Base-by-base conservation (phyloP, 30 jellyfish, hydroid and myxozoan species). In the Aurelia aurita region DNA sequence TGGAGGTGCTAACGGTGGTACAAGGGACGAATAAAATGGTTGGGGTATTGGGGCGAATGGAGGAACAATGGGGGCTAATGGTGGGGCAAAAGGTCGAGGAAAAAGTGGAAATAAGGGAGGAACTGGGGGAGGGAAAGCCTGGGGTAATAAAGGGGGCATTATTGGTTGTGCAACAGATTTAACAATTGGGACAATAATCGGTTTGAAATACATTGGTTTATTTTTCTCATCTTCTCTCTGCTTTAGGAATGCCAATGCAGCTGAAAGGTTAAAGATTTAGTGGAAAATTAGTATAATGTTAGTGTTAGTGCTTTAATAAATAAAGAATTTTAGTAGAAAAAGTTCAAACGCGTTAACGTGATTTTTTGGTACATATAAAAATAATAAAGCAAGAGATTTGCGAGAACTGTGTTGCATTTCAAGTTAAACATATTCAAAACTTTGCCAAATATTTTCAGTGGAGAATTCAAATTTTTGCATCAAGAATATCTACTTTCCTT, bases 211-310 rank as follows among this genome's bases (percentile, higher is more conserved):
- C 15, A 55, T 35, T 18, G 86, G 86, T 43, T 58, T 68, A 19
- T 58, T 83, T 54, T 66, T 70, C 66, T 83, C 87, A 32, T 83
- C 93, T 45, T 70, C 93, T 49, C 22, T 70, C 23, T 83, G 81
- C 22, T 70, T 74, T 23, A 83, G 58, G 70, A 68, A 83, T 47
- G 93, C 93, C 86, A 83, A 27, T 2, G 93, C 84, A 27, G 93
- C 93, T 83, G 73, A 69, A 83, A 83, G 47, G 59, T 80, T 80
- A 80, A 55, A 78, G 58, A 54, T 25, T 69, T 69, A 69, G 64
- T 46, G 19, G 18, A 22, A 45, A n/a, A 25, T 25, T 46, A 76
- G 72, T 55, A 28, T 9, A 0, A 31, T 31, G 9, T 39, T 39
- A 39, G 51, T 9, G 15, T 39, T 39, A 39, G 51, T 39, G 0